phyloP scores from a whole-genome alignment of 2,113 vertebrate genomes.

The Rostratula benghalensis region DNA sequence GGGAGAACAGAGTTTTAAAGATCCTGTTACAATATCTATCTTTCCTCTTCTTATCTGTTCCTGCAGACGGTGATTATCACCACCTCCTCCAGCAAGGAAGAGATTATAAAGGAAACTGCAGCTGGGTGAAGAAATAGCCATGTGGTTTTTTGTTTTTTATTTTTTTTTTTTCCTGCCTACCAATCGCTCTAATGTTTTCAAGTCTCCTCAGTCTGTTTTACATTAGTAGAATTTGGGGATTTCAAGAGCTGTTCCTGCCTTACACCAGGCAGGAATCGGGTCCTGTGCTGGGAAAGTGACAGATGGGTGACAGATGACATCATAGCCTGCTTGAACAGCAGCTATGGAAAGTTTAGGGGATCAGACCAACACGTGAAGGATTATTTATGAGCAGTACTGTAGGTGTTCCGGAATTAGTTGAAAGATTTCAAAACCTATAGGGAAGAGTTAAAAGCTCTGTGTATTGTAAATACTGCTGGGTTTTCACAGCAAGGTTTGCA shows the following conservation, averaged over 20 bases:
- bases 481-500: background rate
- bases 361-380: background rate
- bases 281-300: background rate
- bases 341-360: background rate
- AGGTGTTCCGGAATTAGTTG: background rate
- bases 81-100: background rate
- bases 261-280: background rate
- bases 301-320: slow-evolving; percentile 51
- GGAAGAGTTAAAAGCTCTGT: background rate
- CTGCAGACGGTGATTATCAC: slow-evolving; percentile 14
- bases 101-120: background rate
- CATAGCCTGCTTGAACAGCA: slow-evolving; percentile 7
- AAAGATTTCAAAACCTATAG: background rate
- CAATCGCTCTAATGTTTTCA: background rate
- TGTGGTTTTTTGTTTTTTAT: too few relatives aligned
- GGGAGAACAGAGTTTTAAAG: background rate
- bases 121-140: background rate
- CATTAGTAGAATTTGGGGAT: background rate
- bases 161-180: background rate
- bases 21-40: background rate
- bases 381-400: background rate
- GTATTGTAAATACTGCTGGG: background rate
- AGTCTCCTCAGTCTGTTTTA: background rate
- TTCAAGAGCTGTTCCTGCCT: background rate
- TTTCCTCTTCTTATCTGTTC: slow-evolving; percentile 25